These are phyloP conservation scores for Microctonus brassicae DNA, from an alignment of 2,888 invertebrate genomes.

Conservation along the genomic window DNA sequence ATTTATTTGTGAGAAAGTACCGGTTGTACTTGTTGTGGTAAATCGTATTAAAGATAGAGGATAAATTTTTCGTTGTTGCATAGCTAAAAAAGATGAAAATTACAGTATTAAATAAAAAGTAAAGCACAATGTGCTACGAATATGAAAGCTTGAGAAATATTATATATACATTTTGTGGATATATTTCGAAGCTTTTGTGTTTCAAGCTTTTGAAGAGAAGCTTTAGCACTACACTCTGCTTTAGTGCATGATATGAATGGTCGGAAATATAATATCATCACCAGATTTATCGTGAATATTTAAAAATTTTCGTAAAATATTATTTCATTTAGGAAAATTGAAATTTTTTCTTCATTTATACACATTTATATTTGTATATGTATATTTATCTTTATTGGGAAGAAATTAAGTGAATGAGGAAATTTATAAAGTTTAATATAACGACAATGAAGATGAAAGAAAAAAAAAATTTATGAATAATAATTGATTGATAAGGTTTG, in stretches of 20 bases:
- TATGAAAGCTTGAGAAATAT: not conserved
- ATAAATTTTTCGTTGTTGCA: not conserved
- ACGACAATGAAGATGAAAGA: too few species aligned
- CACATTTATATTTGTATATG: too few species aligned
- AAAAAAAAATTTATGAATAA: too few species aligned
- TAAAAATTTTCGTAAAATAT: not conserved
- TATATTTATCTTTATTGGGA: too few species aligned
- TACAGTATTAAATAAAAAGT: not conserved
- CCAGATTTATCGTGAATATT: not conserved
- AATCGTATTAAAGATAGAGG: constrained; percentile 8
- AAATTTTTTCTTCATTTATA: too few species aligned
- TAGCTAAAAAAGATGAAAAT: not conserved
- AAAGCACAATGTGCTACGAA: not conserved
- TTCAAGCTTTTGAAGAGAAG: not conserved
- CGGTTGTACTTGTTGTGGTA: too few species aligned
- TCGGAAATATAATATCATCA: not conserved
- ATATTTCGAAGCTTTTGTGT: not conserved
- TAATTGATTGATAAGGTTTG: not conserved
- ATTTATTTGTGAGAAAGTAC: not conserved
- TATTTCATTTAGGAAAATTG: not conserved
- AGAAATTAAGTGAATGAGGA: too few species aligned
- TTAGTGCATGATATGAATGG: not conserved
- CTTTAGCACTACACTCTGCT: not conserved
- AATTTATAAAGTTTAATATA: too few species aligned
- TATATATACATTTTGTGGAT: not conserved